phyloP scores from a whole-genome alignment of 2,797 vertebrate genomes.

The Echiichthys vipera region DNA sequence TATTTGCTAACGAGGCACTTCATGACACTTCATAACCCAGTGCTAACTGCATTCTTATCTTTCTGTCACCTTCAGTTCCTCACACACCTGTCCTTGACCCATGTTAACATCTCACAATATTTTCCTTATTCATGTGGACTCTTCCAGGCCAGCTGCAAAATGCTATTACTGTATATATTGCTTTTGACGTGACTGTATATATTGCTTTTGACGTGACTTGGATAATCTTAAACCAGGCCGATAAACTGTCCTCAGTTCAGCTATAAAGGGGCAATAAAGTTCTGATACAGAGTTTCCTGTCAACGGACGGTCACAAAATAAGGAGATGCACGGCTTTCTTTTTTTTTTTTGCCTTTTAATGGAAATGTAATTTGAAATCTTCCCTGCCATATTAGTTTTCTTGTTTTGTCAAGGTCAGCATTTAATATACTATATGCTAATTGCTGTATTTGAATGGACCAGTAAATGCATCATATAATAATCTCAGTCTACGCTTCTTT shows the following conservation, averaged over 20 bases:
- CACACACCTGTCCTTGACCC: not conserved
- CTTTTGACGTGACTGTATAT: not conserved
- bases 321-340: not conserved
- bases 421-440: not conserved
- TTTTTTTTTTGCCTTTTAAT: no score
- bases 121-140: not conserved
- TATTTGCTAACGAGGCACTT: not conserved
- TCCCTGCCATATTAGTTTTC: no score
- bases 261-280: not conserved
- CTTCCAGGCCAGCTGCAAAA: not conserved
- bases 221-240: not conserved
- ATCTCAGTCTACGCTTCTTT: not conserved
- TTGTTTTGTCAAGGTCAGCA: no score
- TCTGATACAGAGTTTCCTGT: not conserved
- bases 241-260: not conserved
- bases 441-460: not conserved
- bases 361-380: no score
- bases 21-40: not conserved
- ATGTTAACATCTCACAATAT: not conserved
- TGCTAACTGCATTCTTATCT: not conserved
- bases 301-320: not conserved
- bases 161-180: not conserved
- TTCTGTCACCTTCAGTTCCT: slow-evolving; percentile 5
- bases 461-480: not conserved
- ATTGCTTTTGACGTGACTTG: not conserved